Evolutionary conservation across 1,140 invertebrate genomes (phyloP), one percentile per base, ranked within the genome.

Genomic region (Calephelis nemesis): DNA sequence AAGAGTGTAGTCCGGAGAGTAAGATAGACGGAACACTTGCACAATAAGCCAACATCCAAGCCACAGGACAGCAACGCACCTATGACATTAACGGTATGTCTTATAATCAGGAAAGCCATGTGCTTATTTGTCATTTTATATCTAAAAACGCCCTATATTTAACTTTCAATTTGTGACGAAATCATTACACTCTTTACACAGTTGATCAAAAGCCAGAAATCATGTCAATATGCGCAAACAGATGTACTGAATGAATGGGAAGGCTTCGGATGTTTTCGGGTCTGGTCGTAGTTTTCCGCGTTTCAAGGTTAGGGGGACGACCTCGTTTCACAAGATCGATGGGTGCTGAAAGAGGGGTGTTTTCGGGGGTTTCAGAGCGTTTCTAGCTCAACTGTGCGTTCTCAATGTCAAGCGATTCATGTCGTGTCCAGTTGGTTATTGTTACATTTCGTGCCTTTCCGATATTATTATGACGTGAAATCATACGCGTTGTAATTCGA

Each of bases 321-420:
- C 85, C 83, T 80, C 83, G 74, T 88, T 88, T 79, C 73, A 83
- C 72, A 71, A 78, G 83, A 90, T 90, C 88, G 88, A 88, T 88
- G 86, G 87, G 78, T 76, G 83, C 82, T 78, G 75, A 81, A 82
- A 77, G 78, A 76, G 76, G 81, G 84, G 72, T 72, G 74, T 79
- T 45, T 63, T 63, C 62, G 62, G 47, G 45, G 42, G 62, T 63
- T 63, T 48, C 47, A 63, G 62, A 63, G 45, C 7, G 62, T 63
- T 63, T 30, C 47, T 47, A 45, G 47, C 30, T 19, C 45, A 48
- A 63, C 79, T 76, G 74, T 80, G 79, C 76, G 74, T 83, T 88
- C 87, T 90, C 88, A 90, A 90, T 90, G 88, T 90, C 88, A 88
- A 82, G 76, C 76, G 77, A 82, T 81, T 87, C 82, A 79, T 81